A percentile compares a stretch with the other conserved stretches of the same genome.
phyloP scores from a whole-genome alignment of 2,888 invertebrate genomes.

The Ecliptopera silaceata region DNA sequence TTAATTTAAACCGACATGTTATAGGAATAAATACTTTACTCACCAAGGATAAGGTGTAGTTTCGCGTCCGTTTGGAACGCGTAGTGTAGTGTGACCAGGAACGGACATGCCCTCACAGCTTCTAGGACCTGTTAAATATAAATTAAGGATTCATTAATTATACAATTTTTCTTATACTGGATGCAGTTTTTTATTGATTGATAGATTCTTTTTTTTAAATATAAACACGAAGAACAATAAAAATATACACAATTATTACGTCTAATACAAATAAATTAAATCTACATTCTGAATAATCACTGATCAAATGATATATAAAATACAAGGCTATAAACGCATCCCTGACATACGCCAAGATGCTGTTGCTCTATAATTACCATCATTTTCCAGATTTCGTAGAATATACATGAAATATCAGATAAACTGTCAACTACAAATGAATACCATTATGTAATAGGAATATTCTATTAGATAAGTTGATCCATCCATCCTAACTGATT shows the following conservation, averaged over 20 bases:
- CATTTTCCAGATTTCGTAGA: background rate
- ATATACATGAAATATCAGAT: background rate
- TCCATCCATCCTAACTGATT: slow-evolving; percentile 19
- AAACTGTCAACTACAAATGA: background rate
- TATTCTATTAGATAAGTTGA: background rate
- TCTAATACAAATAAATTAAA: too few species aligned
- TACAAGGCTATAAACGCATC: slow-evolving; percentile 28
- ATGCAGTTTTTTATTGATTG: too few species aligned
- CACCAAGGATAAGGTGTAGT: slow-evolving; percentile 97
- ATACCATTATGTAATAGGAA: background rate
- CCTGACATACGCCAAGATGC: slow-evolving; percentile 30
- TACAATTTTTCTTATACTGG: background rate
- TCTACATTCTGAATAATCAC: too few species aligned
- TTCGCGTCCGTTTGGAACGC: slow-evolving; percentile 99
- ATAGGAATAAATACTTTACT: slow-evolving; percentile 58
- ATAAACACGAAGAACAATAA: too few species aligned
- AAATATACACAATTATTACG: too few species aligned
- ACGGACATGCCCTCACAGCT: slow-evolving; percentile 96
- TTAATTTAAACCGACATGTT: slow-evolving; percentile 2
- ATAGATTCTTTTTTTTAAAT: too few species aligned
- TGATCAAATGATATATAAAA: background rate
- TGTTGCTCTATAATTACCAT: background rate
- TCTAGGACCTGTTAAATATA: slow-evolving; percentile 89
- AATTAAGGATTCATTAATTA: background rate
- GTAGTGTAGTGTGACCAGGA: slow-evolving; percentile 98